phyloP scores from a whole-genome alignment of 2,797 vertebrate genomes.

The Artibeus lituratus region DNA sequence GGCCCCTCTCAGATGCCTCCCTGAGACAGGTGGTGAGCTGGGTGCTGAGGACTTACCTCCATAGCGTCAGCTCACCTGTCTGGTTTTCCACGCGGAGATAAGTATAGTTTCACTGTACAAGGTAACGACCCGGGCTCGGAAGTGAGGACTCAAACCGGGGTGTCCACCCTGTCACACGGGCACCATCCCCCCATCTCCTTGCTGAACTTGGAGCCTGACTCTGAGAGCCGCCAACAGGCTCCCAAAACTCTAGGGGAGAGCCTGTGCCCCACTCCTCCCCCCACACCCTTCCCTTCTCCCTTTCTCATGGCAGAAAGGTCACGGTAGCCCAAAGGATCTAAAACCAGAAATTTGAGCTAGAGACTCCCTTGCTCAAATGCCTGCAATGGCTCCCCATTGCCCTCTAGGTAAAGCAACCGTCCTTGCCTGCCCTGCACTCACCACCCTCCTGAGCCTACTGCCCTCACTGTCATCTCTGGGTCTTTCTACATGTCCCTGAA shows the following conservation, averaged over 20 bases:
- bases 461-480: background rate
- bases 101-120: background rate
- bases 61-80: background rate
- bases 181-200: background rate
- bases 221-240: background rate
- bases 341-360: background rate
- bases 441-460: background rate
- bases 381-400: background rate
- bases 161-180: rapidly evolving
- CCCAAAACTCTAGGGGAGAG: background rate
- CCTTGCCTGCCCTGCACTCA: background rate
- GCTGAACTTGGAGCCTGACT: background rate
- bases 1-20: background rate
- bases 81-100: background rate
- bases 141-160: background rate
- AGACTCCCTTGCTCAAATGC: background rate
- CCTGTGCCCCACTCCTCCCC: background rate
- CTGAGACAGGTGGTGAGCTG: background rate
- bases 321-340: background rate
- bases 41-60: background rate
- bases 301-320: background rate
- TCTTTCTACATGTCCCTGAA: background rate
- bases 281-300: background rate
- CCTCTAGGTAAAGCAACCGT: background rate
- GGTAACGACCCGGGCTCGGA: background rate